Base-by-base conservation (phyloP, 2,888 invertebrate genomes). In the Dryocosmus kuriphilus region DNA sequence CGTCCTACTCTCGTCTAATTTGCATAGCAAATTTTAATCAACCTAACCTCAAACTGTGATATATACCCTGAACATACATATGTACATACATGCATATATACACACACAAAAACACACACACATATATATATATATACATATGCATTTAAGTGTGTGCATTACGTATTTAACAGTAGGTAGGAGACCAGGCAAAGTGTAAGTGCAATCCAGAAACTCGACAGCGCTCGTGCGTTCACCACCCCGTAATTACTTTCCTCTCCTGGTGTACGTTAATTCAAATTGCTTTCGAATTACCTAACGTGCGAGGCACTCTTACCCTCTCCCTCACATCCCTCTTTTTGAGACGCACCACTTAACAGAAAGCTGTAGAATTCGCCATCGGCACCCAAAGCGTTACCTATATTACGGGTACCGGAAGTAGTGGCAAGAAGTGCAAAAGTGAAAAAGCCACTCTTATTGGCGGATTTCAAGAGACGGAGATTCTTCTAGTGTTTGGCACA, bases 261-360 rank as follows among this genome's bases (percentile, higher is more conserved):
- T 85, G 85, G 86, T 80, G 85, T 83, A 87, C 86, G 89, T 89
- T 89, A 88, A 89, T 89, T 89, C 89, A 88, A 89, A 89, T 89
- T 88, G 87, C 89, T 89, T 86, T 89, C 89, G 86, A 87, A 89
- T 89, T 89, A 88, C 86, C 87, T 85, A 85, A 86, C 86, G 86
- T 71, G 67, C 80, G 81, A 78, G 80, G 74, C 75, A 30, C 46
- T 46, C 65, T 65, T 65, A 65, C 38, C 38, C 41, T 65, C 38
- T 24, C 65, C 24, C 35, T 3, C 65, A 38, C 38, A 65, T 65
- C 65, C 65, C 41, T 41, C 51, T 24, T 71, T 71, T 71, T 71
- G 51, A 51, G 30, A 30, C 67, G 46, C 30, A 71, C 67, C 62
- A 71, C 67, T 71, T 46, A 71, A 46, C 67, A 46, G 67, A 46